Percentiles rank a stretch among this genome's conserved stretches.
Evolutionary conservation across 1,140 invertebrate genomes (phyloP).

Genomic region (Nephotettix cincticeps): DNA sequence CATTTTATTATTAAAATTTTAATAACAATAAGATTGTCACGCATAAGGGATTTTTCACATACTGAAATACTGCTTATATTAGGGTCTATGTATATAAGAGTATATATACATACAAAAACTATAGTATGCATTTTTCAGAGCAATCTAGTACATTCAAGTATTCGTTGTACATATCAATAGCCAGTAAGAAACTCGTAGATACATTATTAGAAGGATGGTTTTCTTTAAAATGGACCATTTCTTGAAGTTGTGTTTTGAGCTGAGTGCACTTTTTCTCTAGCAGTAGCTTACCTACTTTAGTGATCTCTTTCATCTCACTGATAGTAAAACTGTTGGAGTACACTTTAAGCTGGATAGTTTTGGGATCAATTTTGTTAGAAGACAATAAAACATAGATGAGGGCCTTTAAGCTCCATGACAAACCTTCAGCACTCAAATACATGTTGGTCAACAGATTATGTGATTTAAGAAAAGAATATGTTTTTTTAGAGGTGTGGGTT

Average conservation of each 20-base stretch:
- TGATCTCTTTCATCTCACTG: slow-evolving; percentile 38
- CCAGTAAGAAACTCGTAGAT: slow-evolving; percentile 43
- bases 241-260: slow-evolving; percentile 35
- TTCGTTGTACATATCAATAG: slow-evolving; percentile 44
- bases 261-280: slow-evolving; percentile 41
- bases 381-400: slow-evolving; percentile 46
- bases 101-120: too few species aligned
- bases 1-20: too few species aligned
- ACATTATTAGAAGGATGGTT: slow-evolving; percentile 30
- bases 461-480: slow-evolving; percentile 52
- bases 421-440: slow-evolving; percentile 53
- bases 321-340: slow-evolving; percentile 43
- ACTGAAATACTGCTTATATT: too few species aligned
- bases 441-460: slow-evolving; percentile 53
- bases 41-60: too few species aligned
- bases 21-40: too few species aligned
- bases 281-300: slow-evolving; percentile 39
- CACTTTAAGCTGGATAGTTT: slow-evolving; percentile 45
- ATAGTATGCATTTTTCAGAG: slow-evolving; percentile 14
- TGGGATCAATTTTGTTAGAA: slow-evolving; percentile 32
- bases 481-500: not conserved
- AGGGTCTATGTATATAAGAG: too few species aligned
- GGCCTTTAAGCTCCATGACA: slow-evolving; percentile 55
- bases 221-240: slow-evolving; percentile 37
- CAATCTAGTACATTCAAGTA: slow-evolving; percentile 40